Base-by-base conservation (phyloP, 35 echinoderm and acorn worm genomes). In the Ophiothrix spiculata region DNA sequence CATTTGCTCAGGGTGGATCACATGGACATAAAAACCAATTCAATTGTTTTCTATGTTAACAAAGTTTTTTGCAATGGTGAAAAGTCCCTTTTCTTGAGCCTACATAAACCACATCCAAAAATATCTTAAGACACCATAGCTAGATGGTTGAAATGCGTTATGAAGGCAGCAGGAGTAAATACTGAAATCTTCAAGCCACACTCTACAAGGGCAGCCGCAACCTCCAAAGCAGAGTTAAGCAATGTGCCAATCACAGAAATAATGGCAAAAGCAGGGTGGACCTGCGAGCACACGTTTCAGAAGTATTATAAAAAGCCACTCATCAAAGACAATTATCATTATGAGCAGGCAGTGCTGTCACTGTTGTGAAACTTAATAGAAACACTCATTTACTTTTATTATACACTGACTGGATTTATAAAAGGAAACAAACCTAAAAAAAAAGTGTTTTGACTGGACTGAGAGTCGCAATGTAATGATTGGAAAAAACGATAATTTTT, bases 41-140 rank as follows among this genome's bases (percentile, higher is more conserved):
- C 60, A 15, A 69, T 69, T 69, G 29, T n/a, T 2, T 69, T 10
- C 29, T 69, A 15, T 69, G 60, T n/a, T n/a, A 19, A 49, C 42
- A 49, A 49, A 12, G 25, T n/a, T 4, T 15, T 69, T 69, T 28
- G 60, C 4, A 10, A 69, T 25, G 60, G 60, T 25, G 60, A 88
- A 54, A 77, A 42, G 33, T 41, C 80, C 32, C 33, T 81, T 2
- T 80, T 88, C 75, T 35, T 81, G 31, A 88, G 78, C 69, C 32
- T n/a, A 17, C 21, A 56, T 19, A 88, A 80, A 56, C 77, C 77
- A 31, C 39, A 81, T 49, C 19, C 14, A 0, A 76, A 56, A 36
- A 64, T 90, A 17, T 77, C 88, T 40, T 76, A 56, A 74, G 80
- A 90, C 23, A 90, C 88, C 21, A 83, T 88, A 16, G 86, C 32